Percentiles rank a stretch among this genome's conserved stretches.
These are phyloP conservation scores for Ianthella basta DNA, from an alignment of 37 sponge, comb jelly and placozoan species.

Conservation along the genomic window DNA sequence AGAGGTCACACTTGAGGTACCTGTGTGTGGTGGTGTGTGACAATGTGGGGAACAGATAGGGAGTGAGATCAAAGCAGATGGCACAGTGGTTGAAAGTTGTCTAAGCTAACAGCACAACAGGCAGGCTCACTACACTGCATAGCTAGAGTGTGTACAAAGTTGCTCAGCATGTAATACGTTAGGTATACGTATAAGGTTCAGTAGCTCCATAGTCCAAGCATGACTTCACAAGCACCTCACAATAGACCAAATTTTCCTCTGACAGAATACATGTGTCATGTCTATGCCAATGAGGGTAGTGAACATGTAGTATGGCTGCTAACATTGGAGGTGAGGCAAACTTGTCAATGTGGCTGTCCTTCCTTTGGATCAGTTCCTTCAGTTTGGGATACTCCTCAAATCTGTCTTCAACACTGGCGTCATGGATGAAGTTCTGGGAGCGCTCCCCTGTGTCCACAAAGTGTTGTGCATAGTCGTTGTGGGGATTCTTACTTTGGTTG, in stretches of 20 bases:
- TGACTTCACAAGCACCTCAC: too few species aligned
- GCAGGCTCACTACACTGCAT: slow-evolving; percentile 45
- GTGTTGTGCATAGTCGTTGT: slow-evolving; percentile 97
- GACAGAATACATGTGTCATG: too few species aligned
- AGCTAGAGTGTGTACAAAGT: too few species aligned
- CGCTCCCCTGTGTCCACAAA: slow-evolving; percentile 94
- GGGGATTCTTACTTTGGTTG: slow-evolving; percentile 94
- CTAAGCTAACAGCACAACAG: neutral
- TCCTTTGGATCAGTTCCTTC: slow-evolving; percentile 89
- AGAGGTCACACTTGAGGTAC: slow-evolving; percentile 67
- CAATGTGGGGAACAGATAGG: neutral
- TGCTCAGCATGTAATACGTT: too few species aligned
- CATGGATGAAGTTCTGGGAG: slow-evolving; percentile 96
- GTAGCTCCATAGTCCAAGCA: too few species aligned
- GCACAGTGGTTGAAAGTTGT: neutral
- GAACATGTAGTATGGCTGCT: too few species aligned
- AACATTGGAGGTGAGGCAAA: slow-evolving; percentile 31
- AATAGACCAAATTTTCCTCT: too few species aligned
- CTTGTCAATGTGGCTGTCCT: slow-evolving; percentile 54
- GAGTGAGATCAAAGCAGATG: neutral
- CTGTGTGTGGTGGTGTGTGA: neutral
- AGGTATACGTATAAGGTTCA: too few species aligned
- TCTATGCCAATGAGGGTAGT: too few species aligned
- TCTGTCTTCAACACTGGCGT: slow-evolving; percentile 86
- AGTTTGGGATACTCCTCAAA: slow-evolving; percentile 98